Evolutionary conservation across 2,888 invertebrate species (phyloP).

Genomic region (Sicus ferrugineus): DNA sequence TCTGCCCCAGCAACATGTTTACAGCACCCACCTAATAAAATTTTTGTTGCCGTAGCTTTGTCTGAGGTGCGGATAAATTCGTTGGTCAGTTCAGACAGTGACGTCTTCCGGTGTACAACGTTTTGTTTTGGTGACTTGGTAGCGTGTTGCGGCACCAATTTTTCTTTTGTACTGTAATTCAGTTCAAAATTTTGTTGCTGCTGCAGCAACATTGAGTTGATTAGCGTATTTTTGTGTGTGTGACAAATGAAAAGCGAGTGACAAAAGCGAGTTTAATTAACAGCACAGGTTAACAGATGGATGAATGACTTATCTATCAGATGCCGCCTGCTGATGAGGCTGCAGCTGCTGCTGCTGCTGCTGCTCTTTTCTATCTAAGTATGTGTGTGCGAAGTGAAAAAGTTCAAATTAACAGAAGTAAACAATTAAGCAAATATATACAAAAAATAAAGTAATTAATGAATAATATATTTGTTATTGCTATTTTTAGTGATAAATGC

Average conservation of each 20-base stretch:
- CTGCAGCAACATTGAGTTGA: not conserved
- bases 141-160: not conserved
- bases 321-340: not conserved
- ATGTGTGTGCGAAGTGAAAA: not conserved
- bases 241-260: slow-evolving; percentile 5
- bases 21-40: no score
- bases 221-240: slow-evolving; percentile 14
- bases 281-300: slow-evolving; percentile 25
- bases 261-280: slow-evolving; percentile 26
- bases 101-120: slow-evolving; percentile 47
- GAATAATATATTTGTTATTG: not conserved
- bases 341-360: not conserved
- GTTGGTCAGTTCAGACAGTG: slow-evolving; percentile 45
- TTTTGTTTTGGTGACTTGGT: slow-evolving; percentile 2
- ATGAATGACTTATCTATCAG: slow-evolving; percentile 8
- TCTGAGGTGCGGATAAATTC: slow-evolving; percentile 36
- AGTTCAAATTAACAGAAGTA: not conserved
- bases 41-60: slow-evolving; percentile 32
- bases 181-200: not conserved
- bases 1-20: no score
- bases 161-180: not conserved
- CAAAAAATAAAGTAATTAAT: not conserved
- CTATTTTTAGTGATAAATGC: not conserved
- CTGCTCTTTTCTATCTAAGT: not conserved
- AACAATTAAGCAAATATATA: not conserved